These are phyloP conservation scores for Melieria picta DNA, from an alignment of 2,888 invertebrate species.

Conservation along the genomic window DNA sequence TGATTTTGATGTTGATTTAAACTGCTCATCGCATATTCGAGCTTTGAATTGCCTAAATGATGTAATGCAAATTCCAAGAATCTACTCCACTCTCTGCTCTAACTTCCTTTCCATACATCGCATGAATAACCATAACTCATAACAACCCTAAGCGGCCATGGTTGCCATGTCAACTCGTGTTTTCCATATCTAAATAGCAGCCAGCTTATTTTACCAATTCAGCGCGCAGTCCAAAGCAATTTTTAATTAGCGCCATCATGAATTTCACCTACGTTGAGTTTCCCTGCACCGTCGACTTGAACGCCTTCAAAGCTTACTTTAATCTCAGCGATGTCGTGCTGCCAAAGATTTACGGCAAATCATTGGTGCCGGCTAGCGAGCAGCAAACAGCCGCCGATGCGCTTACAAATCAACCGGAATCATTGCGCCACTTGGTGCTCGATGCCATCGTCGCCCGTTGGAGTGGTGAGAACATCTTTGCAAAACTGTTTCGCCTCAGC, in stretches of 20 bases:
- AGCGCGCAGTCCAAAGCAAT: too few species aligned
- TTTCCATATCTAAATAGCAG: too few species aligned
- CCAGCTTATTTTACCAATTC: too few species aligned
- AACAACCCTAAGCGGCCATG: too few species aligned
- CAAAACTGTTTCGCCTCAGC: too few species aligned
- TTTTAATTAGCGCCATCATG: constrained; percentile 44
- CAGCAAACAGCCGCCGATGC: constrained; percentile 25
- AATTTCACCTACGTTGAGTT: constrained; percentile 59
- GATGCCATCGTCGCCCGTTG: constrained; percentile 62
- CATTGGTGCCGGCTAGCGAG: constrained; percentile 39
- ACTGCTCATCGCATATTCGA: too few species aligned
- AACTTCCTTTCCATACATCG: too few species aligned
- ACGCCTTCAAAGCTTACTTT: constrained; percentile 63
- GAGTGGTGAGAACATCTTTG: constrained; percentile 53
- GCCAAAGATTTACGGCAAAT: constrained; percentile 50
- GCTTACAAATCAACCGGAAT: constrained; percentile 49
- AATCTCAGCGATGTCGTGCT: constrained; percentile 50
- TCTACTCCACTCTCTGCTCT: too few species aligned
- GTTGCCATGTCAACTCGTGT: neutral
- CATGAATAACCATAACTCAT: too few species aligned
- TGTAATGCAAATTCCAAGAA: too few species aligned
- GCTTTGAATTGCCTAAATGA: too few species aligned
- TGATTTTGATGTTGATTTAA: too few species aligned
- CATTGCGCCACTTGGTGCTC: constrained; percentile 59
- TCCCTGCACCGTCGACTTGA: constrained; percentile 61